Evolutionary conservation across 2,888 invertebrate species (phyloP).

Genomic region (Trichogramma evanescens): DNA sequence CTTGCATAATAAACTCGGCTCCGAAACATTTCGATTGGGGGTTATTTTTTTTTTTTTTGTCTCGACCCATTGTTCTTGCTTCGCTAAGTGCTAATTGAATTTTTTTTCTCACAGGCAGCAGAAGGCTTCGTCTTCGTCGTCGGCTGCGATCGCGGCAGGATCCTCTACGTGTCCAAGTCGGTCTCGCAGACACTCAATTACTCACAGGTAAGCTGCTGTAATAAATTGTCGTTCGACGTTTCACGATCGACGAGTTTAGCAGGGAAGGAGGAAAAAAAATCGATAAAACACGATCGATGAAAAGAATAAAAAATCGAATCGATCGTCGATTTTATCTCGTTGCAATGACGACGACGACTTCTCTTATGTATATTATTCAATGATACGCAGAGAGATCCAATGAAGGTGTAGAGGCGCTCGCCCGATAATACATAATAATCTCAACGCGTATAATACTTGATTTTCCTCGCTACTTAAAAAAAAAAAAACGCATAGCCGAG

Average conservation of each 20-base stretch:
- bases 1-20: too few relatives aligned
- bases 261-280: too few relatives aligned
- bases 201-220: conserved; percentile 58
- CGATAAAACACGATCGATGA: too few relatives aligned
- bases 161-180: conserved; percentile 84
- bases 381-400: too few relatives aligned
- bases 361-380: too few relatives aligned
- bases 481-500: background rate
- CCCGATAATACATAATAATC: too few relatives aligned
- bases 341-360: background rate
- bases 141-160: conserved; percentile 84
- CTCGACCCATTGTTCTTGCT: background rate
- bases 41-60: background rate
- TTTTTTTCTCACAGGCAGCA: conserved; percentile 59
- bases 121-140: conserved; percentile 89
- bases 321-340: background rate
- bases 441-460: background rate
- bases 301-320: background rate
- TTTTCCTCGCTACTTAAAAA: background rate
- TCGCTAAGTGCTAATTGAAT: background rate
- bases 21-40: too few relatives aligned
- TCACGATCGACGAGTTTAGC: background rate
- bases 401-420: too few relatives aligned
- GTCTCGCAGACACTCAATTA: conserved; percentile 76
- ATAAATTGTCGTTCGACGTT: background rate